Percentiles rank a stretch among this genome's conserved stretches.
Conservation (phyloP, 1,140 invertebrate genomes). For the Laodelphax striatellus region DNA sequence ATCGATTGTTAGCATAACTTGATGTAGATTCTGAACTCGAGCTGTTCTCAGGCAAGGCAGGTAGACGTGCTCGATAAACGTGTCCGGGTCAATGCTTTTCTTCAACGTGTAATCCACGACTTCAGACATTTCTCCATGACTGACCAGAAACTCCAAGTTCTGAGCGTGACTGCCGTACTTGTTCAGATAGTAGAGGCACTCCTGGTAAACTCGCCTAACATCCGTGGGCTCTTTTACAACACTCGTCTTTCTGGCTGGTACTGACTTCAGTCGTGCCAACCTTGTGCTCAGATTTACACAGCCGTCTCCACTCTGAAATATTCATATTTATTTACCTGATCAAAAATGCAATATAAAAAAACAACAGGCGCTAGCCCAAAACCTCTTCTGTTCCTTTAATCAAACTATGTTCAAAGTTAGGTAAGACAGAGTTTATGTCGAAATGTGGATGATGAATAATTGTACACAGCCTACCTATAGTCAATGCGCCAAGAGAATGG, state of each 20-base stretch:
- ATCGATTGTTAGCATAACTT: slow-evolving; percentile 47
- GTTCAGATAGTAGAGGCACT: slow-evolving; percentile 57
- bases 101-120: slow-evolving; percentile 49
- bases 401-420: too few relatives aligned
- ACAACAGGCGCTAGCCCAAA: too few relatives aligned
- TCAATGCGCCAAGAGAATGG: too few relatives aligned
- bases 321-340: too few relatives aligned
- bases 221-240: slow-evolving; percentile 11
- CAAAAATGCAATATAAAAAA: too few relatives aligned
- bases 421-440: too few relatives aligned
- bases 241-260: not conserved
- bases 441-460: too few relatives aligned
- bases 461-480: too few relatives aligned
- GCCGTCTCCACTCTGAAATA: not conserved
- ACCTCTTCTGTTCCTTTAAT: too few relatives aligned
- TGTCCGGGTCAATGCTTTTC: slow-evolving; percentile 48
- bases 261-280: slow-evolving; percentile 4
- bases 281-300: slow-evolving; percentile 4
- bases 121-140: slow-evolving; percentile 43
- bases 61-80: slow-evolving; percentile 57
- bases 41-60: slow-evolving; percentile 45
- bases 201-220: slow-evolving; percentile 49
- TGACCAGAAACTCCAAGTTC: slow-evolving; percentile 56
- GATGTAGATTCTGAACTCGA: slow-evolving; percentile 34
- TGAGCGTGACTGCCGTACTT: slow-evolving; percentile 55